Conservation (phyloP, 2,888 invertebrate species). For the Tipula vernalis region DNA sequence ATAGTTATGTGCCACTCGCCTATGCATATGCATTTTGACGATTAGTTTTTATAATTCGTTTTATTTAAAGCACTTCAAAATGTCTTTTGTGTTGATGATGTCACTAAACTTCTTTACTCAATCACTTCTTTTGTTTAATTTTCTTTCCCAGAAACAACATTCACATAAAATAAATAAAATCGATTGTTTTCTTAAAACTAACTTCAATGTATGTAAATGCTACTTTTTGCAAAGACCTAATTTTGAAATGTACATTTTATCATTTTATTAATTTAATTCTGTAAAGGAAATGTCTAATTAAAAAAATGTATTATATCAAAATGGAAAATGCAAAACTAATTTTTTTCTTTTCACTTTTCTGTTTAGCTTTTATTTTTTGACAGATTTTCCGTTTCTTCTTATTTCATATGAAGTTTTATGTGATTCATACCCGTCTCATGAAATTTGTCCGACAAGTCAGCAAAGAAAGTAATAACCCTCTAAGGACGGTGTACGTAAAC, state of each 20-base stretch:
- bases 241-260: background rate
- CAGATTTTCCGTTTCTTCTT: background rate
- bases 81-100: background rate
- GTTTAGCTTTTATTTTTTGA: background rate
- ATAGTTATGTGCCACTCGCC: conserved; percentile 28
- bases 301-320: background rate
- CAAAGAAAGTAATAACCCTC: too few relatives aligned
- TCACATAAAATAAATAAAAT: background rate
- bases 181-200: background rate
- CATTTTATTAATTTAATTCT: background rate
- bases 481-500: too few relatives aligned
- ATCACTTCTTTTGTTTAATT: background rate
- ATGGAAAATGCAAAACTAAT: background rate
- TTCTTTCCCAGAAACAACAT: background rate
- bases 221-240: background rate
- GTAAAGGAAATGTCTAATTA: background rate
- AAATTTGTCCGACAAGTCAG: background rate
- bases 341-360: background rate
- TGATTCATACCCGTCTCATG: background rate
- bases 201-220: background rate
- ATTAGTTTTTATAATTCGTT: background rate
- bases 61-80: background rate
- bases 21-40: conserved; percentile 22
- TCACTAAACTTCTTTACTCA: background rate
- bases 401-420: background rate